phyloP scores from a whole-genome alignment of 2,888 invertebrate genomes.

The Habrosyne pyritoides region DNA sequence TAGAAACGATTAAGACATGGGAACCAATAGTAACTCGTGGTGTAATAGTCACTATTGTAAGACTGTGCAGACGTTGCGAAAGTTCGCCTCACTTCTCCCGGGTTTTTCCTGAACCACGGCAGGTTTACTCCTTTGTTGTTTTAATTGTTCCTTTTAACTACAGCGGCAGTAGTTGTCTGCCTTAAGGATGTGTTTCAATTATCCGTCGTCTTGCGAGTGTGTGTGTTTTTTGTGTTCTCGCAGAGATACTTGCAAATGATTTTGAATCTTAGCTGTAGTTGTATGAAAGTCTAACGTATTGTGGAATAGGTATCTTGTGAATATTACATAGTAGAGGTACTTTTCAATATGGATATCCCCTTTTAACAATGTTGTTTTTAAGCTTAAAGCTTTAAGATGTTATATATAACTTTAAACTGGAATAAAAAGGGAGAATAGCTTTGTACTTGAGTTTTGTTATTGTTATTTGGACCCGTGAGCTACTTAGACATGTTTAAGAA shows the following conservation, averaged over 20 bases:
- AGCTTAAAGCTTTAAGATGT: too few species aligned
- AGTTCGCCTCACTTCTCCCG: neutral
- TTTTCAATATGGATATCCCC: too few species aligned
- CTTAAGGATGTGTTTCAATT: conserved; percentile 8
- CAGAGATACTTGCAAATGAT: neutral
- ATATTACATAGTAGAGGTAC: too few species aligned
- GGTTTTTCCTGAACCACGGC: conserved; percentile 9
- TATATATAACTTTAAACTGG: too few species aligned
- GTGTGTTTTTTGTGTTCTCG: neutral
- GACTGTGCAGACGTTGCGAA: neutral
- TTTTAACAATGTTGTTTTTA: too few species aligned
- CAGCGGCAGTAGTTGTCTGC: conserved; percentile 10
- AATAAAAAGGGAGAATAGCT: too few species aligned
- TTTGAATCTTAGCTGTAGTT: neutral
- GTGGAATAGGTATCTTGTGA: too few species aligned
- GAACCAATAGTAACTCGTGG: neutral
- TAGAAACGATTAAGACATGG: neutral
- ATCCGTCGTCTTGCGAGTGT: neutral
- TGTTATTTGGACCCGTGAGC: too few species aligned
- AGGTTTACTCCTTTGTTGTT: conserved; percentile 18
- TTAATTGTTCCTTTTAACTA: conserved; percentile 23
- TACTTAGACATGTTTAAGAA: too few species aligned
- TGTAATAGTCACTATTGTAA: neutral
- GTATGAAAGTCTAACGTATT: too few species aligned
- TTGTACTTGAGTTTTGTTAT: too few species aligned